These are phyloP conservation scores for Symphodus melops DNA, from an alignment of 2,113 vertebrate species.

Conservation along the genomic window DNA sequence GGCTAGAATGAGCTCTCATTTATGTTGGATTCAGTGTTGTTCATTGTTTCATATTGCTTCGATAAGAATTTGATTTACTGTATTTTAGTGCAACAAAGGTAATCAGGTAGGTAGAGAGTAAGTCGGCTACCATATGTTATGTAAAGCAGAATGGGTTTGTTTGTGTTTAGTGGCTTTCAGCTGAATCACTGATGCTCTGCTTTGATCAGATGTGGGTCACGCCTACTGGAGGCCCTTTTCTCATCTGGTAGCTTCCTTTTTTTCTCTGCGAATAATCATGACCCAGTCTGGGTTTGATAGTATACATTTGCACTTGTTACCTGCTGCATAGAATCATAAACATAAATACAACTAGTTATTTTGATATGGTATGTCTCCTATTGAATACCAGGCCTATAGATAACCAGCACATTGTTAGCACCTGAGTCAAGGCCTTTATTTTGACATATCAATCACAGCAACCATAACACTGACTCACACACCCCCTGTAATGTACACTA, in stretches of 20 bases:
- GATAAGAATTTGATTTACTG: too few species aligned
- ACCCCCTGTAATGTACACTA: background rate
- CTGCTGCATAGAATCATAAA: too few species aligned
- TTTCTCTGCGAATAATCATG: background rate
- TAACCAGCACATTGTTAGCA: conserved; percentile 10
- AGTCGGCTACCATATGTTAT: background rate
- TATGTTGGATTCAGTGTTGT: too few species aligned
- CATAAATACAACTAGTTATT: too few species aligned
- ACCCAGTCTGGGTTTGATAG: background rate
- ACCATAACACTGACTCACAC: conserved; percentile 4
- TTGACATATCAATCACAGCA: background rate
- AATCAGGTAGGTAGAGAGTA: background rate
- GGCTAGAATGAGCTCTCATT: too few species aligned
- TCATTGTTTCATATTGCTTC: too few species aligned
- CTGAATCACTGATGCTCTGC: background rate
- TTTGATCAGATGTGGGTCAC: conserved; percentile 35
- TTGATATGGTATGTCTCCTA: background rate
- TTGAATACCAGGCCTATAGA: conserved; percentile 2
- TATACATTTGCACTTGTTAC: background rate
- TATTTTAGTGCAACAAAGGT: too few species aligned
- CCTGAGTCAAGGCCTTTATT: conserved; percentile 12
- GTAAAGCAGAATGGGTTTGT: background rate
- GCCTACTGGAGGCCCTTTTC: background rate
- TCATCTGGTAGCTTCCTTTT: background rate
- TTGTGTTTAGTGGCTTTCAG: background rate